A percentile compares a stretch with the other conserved stretches of the same genome.
Evolutionary conservation across 2,888 invertebrate genomes (phyloP).

Genomic region (Idaea biselata): DNA sequence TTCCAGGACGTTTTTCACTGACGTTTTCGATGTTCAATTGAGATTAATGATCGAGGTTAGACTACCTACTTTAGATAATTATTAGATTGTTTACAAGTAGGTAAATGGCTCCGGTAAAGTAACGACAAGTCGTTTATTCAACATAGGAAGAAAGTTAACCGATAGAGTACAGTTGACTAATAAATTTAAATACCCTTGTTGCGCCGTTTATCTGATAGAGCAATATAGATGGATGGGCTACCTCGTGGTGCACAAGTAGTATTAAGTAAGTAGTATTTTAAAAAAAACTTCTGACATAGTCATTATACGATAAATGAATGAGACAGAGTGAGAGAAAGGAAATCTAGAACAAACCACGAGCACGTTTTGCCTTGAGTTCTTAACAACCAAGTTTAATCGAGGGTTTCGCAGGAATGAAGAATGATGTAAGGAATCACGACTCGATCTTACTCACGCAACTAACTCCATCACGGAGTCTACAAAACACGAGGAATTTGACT

Average conservation of each 20-base stretch:
- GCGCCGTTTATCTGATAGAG: neutral
- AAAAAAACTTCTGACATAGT: neutral
- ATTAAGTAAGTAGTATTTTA: neutral
- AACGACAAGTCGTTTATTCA: neutral
- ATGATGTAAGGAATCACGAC: slow-evolving; percentile 33
- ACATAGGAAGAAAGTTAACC: neutral
- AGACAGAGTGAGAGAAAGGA: neutral
- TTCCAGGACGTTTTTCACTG: slow-evolving; percentile 47
- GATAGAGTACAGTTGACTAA: neutral
- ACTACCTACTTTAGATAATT: slow-evolving; percentile 11
- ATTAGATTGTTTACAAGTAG: slow-evolving; percentile 5
- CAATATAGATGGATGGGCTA: neutral
- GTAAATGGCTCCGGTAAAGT: neutral
- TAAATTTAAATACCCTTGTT: neutral
- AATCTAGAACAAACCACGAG: neutral
- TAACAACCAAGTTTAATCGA: neutral
- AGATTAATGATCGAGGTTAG: slow-evolving; percentile 33
- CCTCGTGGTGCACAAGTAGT: neutral
- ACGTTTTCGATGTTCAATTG: slow-evolving; percentile 41
- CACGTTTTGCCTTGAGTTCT: neutral
- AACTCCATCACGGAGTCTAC: slow-evolving; percentile 25
- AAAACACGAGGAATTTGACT: slow-evolving; percentile 22
- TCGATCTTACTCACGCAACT: slow-evolving; percentile 26
- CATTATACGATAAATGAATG: neutral
- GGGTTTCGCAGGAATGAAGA: slow-evolving; percentile 21